Conservation (phyloP, 2,797 vertebrate genomes). For the Oreochromis mossambicus region DNA sequence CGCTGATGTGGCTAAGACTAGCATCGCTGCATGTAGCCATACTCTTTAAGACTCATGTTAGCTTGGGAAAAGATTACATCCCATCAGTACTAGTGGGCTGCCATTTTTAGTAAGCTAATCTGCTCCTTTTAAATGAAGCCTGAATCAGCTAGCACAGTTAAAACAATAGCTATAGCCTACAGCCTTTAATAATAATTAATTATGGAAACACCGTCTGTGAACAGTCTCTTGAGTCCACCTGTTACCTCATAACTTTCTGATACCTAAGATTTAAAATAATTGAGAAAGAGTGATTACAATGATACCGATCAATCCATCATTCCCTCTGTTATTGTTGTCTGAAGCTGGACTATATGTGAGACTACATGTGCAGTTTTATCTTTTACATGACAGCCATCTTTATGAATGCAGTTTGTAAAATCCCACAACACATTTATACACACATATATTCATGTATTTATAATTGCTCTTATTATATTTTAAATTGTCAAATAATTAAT, state of each 20-base stretch:
- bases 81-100: background rate
- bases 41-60: background rate
- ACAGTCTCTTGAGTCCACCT: background rate
- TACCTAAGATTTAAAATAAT: background rate
- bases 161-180: background rate
- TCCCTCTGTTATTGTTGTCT: background rate
- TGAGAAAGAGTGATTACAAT: background rate
- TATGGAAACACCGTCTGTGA: background rate
- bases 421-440: background rate
- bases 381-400: background rate
- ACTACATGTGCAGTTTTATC: background rate
- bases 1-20: background rate
- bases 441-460: background rate
- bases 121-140: background rate
- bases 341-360: background rate
- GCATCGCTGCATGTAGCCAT: background rate
- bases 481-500: background rate
- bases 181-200: background rate
- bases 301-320: background rate
- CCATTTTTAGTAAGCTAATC: background rate
- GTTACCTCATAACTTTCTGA: background rate
- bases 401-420: background rate
- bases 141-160: background rate
- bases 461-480: background rate
- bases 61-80: background rate